phyloP scores from a whole-genome alignment of 92 coral and sea anemone genomes.

The Epizoanthus scotinus region DNA sequence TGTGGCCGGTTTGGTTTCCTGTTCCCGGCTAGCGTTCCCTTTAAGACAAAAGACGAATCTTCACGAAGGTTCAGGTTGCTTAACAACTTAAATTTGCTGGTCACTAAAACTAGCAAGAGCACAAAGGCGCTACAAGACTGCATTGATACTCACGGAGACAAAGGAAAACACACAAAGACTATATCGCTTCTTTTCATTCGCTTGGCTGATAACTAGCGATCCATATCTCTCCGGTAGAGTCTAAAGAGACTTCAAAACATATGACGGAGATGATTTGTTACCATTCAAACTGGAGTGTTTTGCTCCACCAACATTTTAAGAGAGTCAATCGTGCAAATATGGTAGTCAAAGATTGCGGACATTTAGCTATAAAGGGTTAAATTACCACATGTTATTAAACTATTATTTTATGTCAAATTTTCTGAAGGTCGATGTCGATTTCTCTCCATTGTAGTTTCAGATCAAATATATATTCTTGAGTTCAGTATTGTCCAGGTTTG shows the following conservation, averaged over 20 bases:
- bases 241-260: neutral
- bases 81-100: neutral
- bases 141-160: slow-evolving; percentile 13
- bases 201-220: neutral
- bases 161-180: neutral
- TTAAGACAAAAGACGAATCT: neutral
- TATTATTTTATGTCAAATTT: neutral
- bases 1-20: neutral
- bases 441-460: neutral
- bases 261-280: neutral
- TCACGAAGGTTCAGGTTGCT: neutral
- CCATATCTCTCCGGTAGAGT: neutral
- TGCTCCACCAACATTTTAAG: slow-evolving; percentile 14
- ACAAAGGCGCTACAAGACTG: slow-evolving; percentile 7
- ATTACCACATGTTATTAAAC: slow-evolving; percentile 8
- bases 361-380: neutral
- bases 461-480: neutral
- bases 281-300: slow-evolving; percentile 16
- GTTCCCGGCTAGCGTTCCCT: neutral
- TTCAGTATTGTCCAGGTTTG: no score
- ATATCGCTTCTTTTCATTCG: neutral
- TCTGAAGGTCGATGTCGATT: neutral
- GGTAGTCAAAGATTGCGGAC: slow-evolving; percentile 1
- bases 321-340: slow-evolving; percentile 19
- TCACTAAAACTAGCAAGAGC: neutral